Base-by-base conservation (phyloP, 2,113 vertebrate genomes). In the Pseudolaguvia tuberculata region DNA sequence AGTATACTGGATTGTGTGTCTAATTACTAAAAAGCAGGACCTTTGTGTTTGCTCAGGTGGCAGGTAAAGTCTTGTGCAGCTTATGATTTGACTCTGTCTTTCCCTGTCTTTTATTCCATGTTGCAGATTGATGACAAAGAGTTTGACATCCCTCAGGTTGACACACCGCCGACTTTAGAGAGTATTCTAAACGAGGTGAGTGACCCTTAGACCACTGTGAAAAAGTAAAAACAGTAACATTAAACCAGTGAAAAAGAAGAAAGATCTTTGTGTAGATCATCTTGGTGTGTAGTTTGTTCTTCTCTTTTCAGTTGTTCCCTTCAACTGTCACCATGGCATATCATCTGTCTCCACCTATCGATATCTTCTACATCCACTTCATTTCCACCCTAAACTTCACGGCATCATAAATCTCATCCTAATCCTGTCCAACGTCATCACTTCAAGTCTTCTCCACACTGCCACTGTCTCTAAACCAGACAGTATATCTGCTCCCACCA, bases 141-240 rank as follows among this genome's bases (percentile, higher is more conserved):
- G 79, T 99, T 98, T 18, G 96, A 98, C 85, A 98, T 99, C 84
- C 97, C 97, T 83, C 97, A 98, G 84, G 96, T 99, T 70, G 96
- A 98, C 85, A 99, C 97, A 0, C 97, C 96, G 56, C 96, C 97
- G 23, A 99, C 96, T 0, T 87, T 99, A 80, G 97, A 99, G 85
- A 99, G 97, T 90, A 98, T 98, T 83, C 87, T 99, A 2, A 99
- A 94, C 70, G 96, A 99, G 92, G 96, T 99, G 66, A 85, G 88
- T 45, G 14, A 5, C 18, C 14, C 51, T 4, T 11, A 17, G 0
- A 4, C 21, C 20, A 42, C 20, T 14, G 59, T n/a, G 20, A 39
- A n/a, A 39, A n/a, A 0, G 35, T 21, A 21, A 13, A 4, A 61
- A 8, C 58, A 3, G 10, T 0, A 58, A 10, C 25, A 9, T 31